A percentile compares a stretch with the other conserved stretches of the same genome.
Conservation (phyloP, 2,113 vertebrate genomes). For the Halichoerus grypus region DNA sequence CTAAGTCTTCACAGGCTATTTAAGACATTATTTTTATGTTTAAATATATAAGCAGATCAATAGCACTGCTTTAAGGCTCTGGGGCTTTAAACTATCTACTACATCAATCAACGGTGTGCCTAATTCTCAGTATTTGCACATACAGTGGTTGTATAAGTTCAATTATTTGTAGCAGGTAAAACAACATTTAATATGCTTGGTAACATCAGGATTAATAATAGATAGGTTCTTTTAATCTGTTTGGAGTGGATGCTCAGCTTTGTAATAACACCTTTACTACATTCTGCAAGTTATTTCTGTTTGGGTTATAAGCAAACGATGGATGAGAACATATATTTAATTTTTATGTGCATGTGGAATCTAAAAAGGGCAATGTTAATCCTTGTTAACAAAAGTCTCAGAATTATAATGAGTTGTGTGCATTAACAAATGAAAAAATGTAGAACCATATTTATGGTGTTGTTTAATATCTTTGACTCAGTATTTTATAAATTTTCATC, state of each 20-base stretch:
- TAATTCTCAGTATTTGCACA: constrained; percentile 67
- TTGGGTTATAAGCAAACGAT: constrained; percentile 47
- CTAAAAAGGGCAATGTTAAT: constrained; percentile 37
- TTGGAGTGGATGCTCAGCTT: constrained; percentile 66
- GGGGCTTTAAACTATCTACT: neutral
- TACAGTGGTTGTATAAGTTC: constrained; percentile 65
- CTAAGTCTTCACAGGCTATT: constrained; percentile 53
- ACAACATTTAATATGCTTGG: constrained; percentile 78
- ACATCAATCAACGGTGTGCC: constrained; percentile 68
- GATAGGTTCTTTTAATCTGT: constrained; percentile 74
- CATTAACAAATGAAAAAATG: neutral
- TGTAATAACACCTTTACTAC: constrained; percentile 47
- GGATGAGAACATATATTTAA: constrained; percentile 52
- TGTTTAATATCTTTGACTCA: neutral
- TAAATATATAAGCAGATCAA: constrained; percentile 51
- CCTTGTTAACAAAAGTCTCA: constrained; percentile 14
- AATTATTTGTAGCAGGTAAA: constrained; percentile 79
- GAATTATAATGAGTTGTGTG: constrained; percentile 27
- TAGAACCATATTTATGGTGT: neutral
- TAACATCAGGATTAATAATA: constrained; percentile 81
- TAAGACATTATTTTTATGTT: neutral
- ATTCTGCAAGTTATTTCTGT: constrained; percentile 50
- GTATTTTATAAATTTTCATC: neutral
- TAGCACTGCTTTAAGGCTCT: constrained; percentile 38
- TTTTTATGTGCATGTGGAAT: constrained; percentile 51